A percentile compares a stretch with the other conserved stretches of the same genome.
phyloP scores from a whole-genome alignment of 2,113 vertebrate genomes.

The Aegithalos caudatus region DNA sequence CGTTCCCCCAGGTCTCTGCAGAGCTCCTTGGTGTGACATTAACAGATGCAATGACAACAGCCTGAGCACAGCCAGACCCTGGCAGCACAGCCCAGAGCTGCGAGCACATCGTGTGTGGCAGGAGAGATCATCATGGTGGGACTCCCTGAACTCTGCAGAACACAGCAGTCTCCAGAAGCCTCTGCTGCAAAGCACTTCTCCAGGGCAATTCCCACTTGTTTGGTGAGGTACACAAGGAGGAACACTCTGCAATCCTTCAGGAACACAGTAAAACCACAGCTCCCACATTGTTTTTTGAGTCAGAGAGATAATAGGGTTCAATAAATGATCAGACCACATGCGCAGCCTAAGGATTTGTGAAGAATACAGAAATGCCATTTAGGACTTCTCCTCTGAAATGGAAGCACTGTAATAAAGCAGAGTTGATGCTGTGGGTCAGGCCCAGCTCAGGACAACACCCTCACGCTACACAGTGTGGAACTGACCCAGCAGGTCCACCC shows the following conservation, averaged over 20 bases:
- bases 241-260: not conserved
- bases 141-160: not conserved
- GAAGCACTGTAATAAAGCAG: not conserved
- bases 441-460: not conserved
- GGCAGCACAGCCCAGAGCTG: not conserved
- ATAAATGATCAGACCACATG: not conserved
- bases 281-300: accelerated
- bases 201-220: not conserved
- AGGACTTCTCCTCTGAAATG: not conserved
- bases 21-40: not conserved
- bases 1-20: not conserved
- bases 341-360: not conserved
- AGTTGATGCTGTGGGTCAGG: not conserved
- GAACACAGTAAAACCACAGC: not conserved
- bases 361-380: not conserved
- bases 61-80: not conserved
- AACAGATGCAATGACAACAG: not conserved
- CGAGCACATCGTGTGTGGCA: not conserved
- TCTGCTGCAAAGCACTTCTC: not conserved
- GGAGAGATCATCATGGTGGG: not conserved
- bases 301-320: not conserved
- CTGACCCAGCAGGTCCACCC: not conserved
- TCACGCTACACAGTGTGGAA: accelerated
- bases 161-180: not conserved
- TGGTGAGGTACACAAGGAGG: not conserved